Base-by-base conservation (phyloP, 1,140 invertebrate species). In the Aethina tumida region DNA sequence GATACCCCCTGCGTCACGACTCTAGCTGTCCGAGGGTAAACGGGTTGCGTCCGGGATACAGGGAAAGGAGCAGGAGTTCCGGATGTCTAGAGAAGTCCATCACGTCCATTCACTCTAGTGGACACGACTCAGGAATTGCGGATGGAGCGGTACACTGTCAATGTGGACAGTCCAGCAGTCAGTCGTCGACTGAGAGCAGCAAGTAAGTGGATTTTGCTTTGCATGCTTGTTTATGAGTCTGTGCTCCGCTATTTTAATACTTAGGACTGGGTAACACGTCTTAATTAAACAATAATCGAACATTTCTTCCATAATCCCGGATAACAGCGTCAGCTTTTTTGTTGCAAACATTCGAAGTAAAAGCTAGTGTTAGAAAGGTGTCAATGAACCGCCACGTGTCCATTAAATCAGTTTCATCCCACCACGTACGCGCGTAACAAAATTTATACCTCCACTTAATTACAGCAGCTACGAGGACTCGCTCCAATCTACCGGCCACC, bases 71-170 rank as follows among this genome's bases (percentile, higher is more conserved):
- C 9, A 43, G 51, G 21, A 56, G 44, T 35, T 39, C 52, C 5
- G 55, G 55, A 27, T 53, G 59, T 40, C 41, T 71, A 31, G 79
- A 83, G 56, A 75, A 75, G 30, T 79, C 78, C 40, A 68, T 79
- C 58, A 77, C 79, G 43, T 84, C 80, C 36, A 66, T 84, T 42
- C 79, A 83, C 66, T 85, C 83, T 39, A 84, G 80, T 51, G 79
- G 80, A 10, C 76, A 82, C 56, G 81, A 85, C 64, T 84, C 81
- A 5, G 83, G 81, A 20, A 82, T 85, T 44, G 76, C 73, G 25
- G 66, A 78, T 50, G 65, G 52, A 9, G 45, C 52, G 6, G 5
- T 51, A 2, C 56, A 74, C 51, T 77, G 80, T 60, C 69, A 75
- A 45, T 75, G 79, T 61, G 70, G 77, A 47, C 71, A 79, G 52